Base-by-base conservation (phyloP, 1,140 invertebrate species). In the Trichogramma pretiosum region DNA sequence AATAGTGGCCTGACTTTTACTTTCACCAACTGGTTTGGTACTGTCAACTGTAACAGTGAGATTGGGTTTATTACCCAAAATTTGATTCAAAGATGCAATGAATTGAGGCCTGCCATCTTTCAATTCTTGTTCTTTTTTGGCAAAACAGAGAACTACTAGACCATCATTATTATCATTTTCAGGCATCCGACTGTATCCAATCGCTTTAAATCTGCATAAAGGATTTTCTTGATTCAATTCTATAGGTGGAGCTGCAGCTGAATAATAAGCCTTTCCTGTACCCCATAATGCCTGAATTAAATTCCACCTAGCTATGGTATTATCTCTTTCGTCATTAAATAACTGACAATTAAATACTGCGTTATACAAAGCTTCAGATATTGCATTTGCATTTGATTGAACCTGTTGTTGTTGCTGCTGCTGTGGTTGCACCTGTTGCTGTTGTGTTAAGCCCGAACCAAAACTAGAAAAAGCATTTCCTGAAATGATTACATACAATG, bases 261-360 rank as follows among this genome's bases (percentile, higher is more conserved):
- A 81, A 63, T 89, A 93, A 61, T 84, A 92, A 3, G 86, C 82
- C 71, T 82, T 79, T 57, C 89, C 89, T 44, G 77, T 80, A 2
- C 93, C 94, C 92, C 93, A 96, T 54, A 86, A 83, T 1, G 93
- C 90, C 68, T 95, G 92, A 32, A 98, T 70, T 47, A 93, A 81
- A 64, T 97, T 98, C 86, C 90, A 95, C 63, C 88, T 88, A 2
- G 89, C 88, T 28, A 98, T 76, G 23, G 92, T 85, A 49, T 83
- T 82, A 64, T 97, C 93, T 28, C 92, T 74, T 59, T 97, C 93
- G 70, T 96, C 93, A 24, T 88, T 88, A 69, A 89, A 96, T 17
- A 95, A 79, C 39, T 83, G 82, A 35, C 89, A 90, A 58, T 85
- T 83, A 18, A 86, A 83, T 10, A 94, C 82, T 0, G 89, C 85